Evolutionary conservation across 2,888 invertebrate species (phyloP).

Genomic region (Suillia variegata): DNA sequence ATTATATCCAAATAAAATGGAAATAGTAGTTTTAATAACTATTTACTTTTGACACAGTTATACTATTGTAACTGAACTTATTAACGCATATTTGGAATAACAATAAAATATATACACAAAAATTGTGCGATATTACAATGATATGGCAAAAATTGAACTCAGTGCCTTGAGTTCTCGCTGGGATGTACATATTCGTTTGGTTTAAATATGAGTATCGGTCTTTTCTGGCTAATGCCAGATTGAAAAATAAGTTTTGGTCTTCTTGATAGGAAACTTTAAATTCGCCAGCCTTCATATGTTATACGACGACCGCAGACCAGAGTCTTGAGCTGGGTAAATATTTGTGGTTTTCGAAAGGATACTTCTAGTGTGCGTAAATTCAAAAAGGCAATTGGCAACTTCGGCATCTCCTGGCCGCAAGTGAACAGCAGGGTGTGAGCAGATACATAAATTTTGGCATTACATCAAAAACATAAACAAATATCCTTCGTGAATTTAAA

Average conservation of each 20-base stretch:
- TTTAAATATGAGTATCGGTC: slow-evolving; percentile 52
- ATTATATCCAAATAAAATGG: too few relatives aligned
- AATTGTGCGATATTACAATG: too few relatives aligned
- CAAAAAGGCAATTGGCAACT: slow-evolving; percentile 56
- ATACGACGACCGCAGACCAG: slow-evolving; percentile 33
- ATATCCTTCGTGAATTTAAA: too few relatives aligned
- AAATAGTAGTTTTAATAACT: too few relatives aligned
- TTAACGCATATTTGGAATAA: too few relatives aligned
- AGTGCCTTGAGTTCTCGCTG: slow-evolving; percentile 3
- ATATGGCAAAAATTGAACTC: too few relatives aligned
- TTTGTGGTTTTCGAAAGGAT: slow-evolving; percentile 58
- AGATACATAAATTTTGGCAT: slow-evolving; percentile 41
- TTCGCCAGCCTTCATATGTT: slow-evolving; percentile 19
- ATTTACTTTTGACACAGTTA: too few relatives aligned
- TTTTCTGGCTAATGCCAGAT: slow-evolving; percentile 47
- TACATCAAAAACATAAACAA: slow-evolving; percentile 37
- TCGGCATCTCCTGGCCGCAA: slow-evolving; percentile 29
- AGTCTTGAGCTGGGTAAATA: slow-evolving; percentile 58
- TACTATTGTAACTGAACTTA: too few relatives aligned
- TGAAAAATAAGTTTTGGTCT: slow-evolving; percentile 54
- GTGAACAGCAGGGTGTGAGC: slow-evolving; percentile 20
- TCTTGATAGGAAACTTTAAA: slow-evolving; percentile 5
- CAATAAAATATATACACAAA: too few relatives aligned
- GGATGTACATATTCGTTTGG: slow-evolving; percentile 22
- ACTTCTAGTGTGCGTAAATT: slow-evolving; percentile 54